Conservation (phyloP, 2,797 vertebrate species). For the Mionectes olivaceus region DNA sequence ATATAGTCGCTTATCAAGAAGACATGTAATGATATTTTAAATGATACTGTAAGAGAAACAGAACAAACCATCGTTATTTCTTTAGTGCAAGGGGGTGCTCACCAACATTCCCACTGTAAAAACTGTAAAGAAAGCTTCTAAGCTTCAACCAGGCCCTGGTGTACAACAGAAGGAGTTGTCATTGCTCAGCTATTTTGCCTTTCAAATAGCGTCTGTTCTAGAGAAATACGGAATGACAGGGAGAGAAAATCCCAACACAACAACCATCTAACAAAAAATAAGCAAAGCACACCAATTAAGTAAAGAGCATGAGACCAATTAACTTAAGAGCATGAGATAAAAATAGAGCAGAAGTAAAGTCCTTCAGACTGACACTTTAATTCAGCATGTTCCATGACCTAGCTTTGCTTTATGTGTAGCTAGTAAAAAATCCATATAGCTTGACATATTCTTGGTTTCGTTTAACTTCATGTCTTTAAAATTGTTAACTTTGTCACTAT, state of each 20-base stretch:
- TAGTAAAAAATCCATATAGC: background rate
- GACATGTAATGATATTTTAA: accelerated
- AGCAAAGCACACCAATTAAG: background rate
- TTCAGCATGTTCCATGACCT: background rate
- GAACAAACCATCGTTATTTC: background rate
- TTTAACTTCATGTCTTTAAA: background rate
- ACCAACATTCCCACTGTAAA: background rate
- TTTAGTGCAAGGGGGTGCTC: background rate
- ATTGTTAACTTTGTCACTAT: background rate
- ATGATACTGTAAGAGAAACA: background rate
- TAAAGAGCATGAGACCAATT: background rate
- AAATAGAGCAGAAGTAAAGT: background rate
- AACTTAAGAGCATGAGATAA: background rate
- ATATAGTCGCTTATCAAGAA: background rate
- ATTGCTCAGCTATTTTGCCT: background rate
- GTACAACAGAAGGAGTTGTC: background rate
- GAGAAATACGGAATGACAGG: background rate
- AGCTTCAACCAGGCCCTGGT: background rate
- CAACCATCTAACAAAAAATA: background rate
- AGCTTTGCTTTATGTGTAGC: background rate
- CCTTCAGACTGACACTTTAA: background rate
- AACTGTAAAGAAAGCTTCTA: background rate
- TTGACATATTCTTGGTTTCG: background rate
- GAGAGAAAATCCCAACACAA: background rate
- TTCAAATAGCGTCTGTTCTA: background rate